Evolutionary conservation across 2,797 vertebrate genomes (phyloP).

Genomic region (Sciurus vulgaris): DNA sequence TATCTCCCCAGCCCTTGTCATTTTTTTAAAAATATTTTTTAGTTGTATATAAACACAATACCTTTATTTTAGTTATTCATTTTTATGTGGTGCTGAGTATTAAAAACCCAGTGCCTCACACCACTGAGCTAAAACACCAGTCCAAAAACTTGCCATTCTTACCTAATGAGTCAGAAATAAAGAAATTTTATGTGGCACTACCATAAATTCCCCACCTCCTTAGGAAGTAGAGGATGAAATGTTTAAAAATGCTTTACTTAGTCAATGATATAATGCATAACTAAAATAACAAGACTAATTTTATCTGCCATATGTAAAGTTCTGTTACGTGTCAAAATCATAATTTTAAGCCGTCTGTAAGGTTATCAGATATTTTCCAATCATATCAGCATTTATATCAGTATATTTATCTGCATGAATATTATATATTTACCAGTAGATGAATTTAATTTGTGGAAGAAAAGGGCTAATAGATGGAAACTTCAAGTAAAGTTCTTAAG

Average conservation of each 20-base stretch:
- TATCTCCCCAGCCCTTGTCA: too few relatives aligned
- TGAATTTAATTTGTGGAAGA: slow-evolving; percentile 50
- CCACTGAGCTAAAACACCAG: too few relatives aligned
- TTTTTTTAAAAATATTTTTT: too few relatives aligned
- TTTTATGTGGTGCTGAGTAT: too few relatives aligned
- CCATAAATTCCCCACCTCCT: slow-evolving; percentile 7
- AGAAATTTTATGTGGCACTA: slow-evolving; percentile 11
- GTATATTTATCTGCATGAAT: background rate
- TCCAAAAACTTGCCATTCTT: slow-evolving; percentile 26
- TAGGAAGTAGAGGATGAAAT: background rate
- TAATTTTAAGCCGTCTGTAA: slow-evolving; percentile 27
- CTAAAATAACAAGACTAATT: slow-evolving; percentile 39
- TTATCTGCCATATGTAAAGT: background rate
- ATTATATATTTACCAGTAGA: slow-evolving; percentile 32
- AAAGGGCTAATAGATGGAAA: slow-evolving; percentile 33
- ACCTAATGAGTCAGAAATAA: slow-evolving; percentile 19
- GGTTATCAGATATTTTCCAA: background rate
- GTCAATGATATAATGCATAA: background rate
- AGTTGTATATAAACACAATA: too few relatives aligned
- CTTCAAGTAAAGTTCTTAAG: background rate
- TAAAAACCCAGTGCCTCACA: too few relatives aligned
- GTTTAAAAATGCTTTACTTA: slow-evolving; percentile 84
- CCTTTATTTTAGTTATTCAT: too few relatives aligned
- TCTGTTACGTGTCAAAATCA: background rate
- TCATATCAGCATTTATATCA: background rate